Evolutionary conservation across 2,113 vertebrate genomes (phyloP), one percentile per base, ranked within the genome.

Genomic region (Spea bombifrons): DNA sequence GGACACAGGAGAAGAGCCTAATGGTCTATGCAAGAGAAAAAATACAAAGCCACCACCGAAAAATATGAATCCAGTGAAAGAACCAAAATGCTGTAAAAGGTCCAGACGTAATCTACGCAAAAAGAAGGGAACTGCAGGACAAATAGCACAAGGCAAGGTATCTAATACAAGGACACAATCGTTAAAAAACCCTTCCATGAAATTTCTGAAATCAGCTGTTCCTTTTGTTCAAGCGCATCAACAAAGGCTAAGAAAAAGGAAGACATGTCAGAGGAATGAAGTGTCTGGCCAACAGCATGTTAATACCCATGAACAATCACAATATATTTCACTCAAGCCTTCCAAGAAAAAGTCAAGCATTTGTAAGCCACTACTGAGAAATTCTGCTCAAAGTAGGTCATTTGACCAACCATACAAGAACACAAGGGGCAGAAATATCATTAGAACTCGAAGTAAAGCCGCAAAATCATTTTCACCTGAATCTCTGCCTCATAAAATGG

Each of bases 241-340:
- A 46, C 83, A 84, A 73, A 90, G 80, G 71, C 85, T 82, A 81
- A 73, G 82, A 81, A 46, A 83, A 66, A 46, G 83, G 46, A 84
- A 78, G 80, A 89, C 84, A 76, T 78, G 86, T 67, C 83, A 82
- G 63, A 88, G 84, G 76, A 89, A 89, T 74, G 86, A 85, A 75
- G 87, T 81, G 8, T 9, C 76, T 48, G 79, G 85, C 80, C 55
- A 83, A 45, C 81, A 83, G 9, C 53, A 43, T 49, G 5, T 8
- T 10, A 59, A 74, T 8, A 43, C 45, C 48, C 50, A 13, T 55
- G 50, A 13, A 73, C 73, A 79, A 13, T 61, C 65, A 47, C 45
- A 67, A 12, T 68, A 68, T 49, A 46, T 16, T 74, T 52, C 71
- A 44, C 16, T 47, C 7, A 80, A 46, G 16, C 59, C 44, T 10